Evolutionary conservation across 2,888 invertebrate genomes (phyloP), one percentile per base, ranked within the genome.

Genomic region (Apamea anceps): DNA sequence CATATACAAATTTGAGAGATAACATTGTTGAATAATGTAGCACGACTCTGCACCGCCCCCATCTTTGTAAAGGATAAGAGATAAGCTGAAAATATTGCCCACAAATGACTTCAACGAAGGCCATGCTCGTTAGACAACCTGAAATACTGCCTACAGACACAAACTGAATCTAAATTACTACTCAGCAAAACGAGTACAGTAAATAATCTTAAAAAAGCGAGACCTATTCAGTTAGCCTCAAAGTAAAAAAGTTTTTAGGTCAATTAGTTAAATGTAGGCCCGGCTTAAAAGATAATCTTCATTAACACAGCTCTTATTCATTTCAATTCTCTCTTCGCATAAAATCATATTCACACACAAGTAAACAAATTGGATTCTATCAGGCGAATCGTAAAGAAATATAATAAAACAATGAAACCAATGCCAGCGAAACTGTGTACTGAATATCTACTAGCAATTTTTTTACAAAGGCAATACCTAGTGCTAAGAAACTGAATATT

Each of bases 401-500:
- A 70, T 72, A 68, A 74, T 72, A 83, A 78, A 73, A 76, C 73
- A 68, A 73, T 84, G 78, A 85, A 80, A 80, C 71, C 78, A 72
- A 75, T 54, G 54, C 75, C 66, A 67, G 54, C 48, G 66, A 73
- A 79, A 66, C 77, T 68, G 86, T 76, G 75, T 67, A 75, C 57
- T 72, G 77, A 80, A 85, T 85, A 71, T 79, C 85, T 75, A 60
- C 72, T 67, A 63, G 70, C 62, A 51, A 54, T 79, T 80, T 82
- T 85, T 87, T 81, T 76, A 67, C 82, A 85, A 85, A 88, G 37
- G 21, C 76, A 77, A 75, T 78, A 75, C 62, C n/a, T 76, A 67
- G 63, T 62, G 71, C 57, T 77, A 79, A 79, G 81, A 84, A 77
- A 88, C 82, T 89, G 76, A 86, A 86, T 88, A 88, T 84, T 81